Percentiles rank a stretch among this genome's conserved stretches.
Evolutionary conservation across 2,113 vertebrate species (phyloP).

Genomic region (Orycteropus afer): DNA sequence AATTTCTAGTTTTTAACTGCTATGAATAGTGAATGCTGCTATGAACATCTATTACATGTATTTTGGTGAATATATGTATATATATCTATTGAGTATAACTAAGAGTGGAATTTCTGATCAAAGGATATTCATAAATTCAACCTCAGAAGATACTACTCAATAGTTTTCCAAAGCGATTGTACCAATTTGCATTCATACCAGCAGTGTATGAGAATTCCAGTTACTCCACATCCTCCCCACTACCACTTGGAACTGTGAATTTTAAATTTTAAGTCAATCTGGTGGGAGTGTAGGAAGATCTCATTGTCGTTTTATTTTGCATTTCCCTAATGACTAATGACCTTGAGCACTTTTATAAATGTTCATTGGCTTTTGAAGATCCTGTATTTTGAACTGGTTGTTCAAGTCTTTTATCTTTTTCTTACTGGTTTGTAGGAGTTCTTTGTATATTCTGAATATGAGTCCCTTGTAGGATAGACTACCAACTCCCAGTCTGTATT

Average conservation of each 20-base stretch:
- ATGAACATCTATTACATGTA: background rate
- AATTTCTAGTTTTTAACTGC: background rate
- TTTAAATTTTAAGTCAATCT: background rate
- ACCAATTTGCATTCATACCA: background rate
- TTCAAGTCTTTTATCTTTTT: slow-evolving; percentile 22
- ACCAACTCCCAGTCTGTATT: background rate
- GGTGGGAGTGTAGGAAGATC: background rate
- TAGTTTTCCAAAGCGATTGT: background rate
- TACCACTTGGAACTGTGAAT: background rate
- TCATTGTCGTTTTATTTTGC: background rate
- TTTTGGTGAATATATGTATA: background rate
- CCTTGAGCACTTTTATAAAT: background rate
- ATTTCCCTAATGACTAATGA: background rate
- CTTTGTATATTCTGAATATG: background rate
- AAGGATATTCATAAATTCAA: background rate
- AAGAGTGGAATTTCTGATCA: background rate
- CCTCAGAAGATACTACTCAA: background rate
- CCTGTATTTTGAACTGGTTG: background rate
- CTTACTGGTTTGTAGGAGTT: background rate
- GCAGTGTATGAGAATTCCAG: background rate
- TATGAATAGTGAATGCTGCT: background rate
- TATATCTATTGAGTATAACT: background rate
- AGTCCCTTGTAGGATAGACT: background rate
- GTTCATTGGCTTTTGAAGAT: background rate
- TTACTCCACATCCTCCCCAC: background rate